Conservation (phyloP, 2,888 invertebrate genomes). For the Panorpa germanica region DNA sequence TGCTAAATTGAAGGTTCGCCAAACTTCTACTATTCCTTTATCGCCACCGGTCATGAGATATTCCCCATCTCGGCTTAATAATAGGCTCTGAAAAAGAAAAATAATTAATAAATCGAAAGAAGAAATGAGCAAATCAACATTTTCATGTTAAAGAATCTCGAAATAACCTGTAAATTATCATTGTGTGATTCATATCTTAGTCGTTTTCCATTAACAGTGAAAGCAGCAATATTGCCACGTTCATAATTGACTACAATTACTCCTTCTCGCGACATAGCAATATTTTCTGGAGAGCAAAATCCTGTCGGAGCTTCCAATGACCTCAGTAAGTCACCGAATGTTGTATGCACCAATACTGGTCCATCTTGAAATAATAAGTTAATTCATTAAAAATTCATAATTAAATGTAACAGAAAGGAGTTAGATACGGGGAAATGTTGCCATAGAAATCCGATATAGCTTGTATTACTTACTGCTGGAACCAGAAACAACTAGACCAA, state of each 20-base stretch:
- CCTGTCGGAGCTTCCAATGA: slow-evolving; percentile 69
- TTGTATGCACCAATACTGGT: slow-evolving; percentile 92
- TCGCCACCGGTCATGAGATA: slow-evolving; percentile 96
- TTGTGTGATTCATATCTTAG: slow-evolving; percentile 82
- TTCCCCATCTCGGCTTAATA: slow-evolving; percentile 93
- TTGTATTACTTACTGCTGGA: slow-evolving; percentile 38
- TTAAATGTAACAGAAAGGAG: slow-evolving; percentile 1
- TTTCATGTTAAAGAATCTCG: slow-evolving; percentile 5
- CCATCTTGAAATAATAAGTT: slow-evolving; percentile 43
- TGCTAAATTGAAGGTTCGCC: slow-evolving; percentile 93
- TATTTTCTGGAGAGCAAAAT: slow-evolving; percentile 62
- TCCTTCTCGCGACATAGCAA: slow-evolving; percentile 91
- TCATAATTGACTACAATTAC: slow-evolving; percentile 89
- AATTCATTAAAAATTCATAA: neutral
- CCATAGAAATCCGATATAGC: slow-evolving; percentile 3
- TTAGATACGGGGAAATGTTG: slow-evolving; percentile 2
- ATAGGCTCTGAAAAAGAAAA: slow-evolving; percentile 48
- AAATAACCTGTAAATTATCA: slow-evolving; percentile 75
- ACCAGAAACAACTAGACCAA: slow-evolving; percentile 92
- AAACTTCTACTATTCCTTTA: slow-evolving; percentile 93
- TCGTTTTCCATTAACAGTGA: slow-evolving; percentile 83
- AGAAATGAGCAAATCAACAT: slow-evolving; percentile 3
- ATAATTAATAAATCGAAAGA: slow-evolving; percentile 6
- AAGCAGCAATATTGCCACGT: slow-evolving; percentile 80
- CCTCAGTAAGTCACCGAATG: slow-evolving; percentile 87